Percentiles rank a stretch among this genome's conserved stretches.
These are phyloP conservation scores for Platynereis dumerilii DNA, from an alignment of 2,888 invertebrate genomes.

Conservation along the genomic window DNA sequence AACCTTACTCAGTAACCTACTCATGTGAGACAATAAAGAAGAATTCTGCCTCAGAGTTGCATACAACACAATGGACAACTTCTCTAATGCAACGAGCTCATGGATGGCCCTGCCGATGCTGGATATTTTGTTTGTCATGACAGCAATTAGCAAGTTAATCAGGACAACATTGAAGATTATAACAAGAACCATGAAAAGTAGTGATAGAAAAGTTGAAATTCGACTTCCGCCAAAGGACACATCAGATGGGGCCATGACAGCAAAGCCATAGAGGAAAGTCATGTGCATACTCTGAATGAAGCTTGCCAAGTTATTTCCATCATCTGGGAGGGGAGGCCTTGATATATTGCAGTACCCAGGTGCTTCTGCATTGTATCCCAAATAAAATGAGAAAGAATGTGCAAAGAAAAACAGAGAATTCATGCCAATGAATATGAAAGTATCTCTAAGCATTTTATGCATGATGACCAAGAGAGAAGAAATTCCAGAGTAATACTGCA, in stretches of 20 bases:
- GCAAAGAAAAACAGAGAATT: neutral
- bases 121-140: conserved; percentile 2
- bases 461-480: neutral
- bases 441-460: neutral
- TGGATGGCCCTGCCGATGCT: neutral
- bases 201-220: neutral
- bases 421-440: neutral
- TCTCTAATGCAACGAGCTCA: neutral
- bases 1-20: too few relatives aligned
- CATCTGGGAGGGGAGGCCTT: neutral
- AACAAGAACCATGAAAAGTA: neutral
- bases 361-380: neutral
- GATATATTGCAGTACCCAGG: neutral
- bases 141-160: neutral
- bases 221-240: neutral
- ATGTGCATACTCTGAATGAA: neutral
- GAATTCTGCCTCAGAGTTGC: too few relatives aligned
- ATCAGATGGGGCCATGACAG: neutral
- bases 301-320: neutral
- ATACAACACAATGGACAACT: neutral
- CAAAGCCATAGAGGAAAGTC: neutral
- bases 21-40: too few relatives aligned
- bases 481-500: neutral
- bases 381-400: neutral
- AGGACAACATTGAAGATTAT: neutral